Evolutionary conservation across 2,797 vertebrate genomes (phyloP).

Genomic region (Falco peregrinus): DNA sequence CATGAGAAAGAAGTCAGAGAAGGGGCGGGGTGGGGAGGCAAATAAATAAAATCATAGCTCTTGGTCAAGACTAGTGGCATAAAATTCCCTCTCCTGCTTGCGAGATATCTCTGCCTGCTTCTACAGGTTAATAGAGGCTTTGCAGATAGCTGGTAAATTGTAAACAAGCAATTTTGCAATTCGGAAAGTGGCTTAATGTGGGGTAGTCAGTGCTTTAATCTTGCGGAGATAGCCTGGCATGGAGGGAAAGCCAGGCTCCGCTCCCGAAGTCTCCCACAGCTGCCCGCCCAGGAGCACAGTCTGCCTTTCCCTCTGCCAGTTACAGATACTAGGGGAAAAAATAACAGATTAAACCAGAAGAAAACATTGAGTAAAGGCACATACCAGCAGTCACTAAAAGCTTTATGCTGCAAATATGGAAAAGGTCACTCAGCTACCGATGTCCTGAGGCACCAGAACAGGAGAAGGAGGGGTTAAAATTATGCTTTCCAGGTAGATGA

Average conservation of each 20-base stretch:
- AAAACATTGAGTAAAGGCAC: neutral
- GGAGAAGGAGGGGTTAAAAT: neutral
- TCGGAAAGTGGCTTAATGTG: neutral
- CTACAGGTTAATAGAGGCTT: neutral
- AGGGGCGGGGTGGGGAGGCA: neutral
- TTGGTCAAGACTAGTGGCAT: neutral
- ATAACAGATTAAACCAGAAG: neutral
- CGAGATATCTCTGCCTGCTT: neutral
- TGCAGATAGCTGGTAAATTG: neutral
- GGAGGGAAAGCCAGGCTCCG: rapidly evolving
- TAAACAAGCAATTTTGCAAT: conserved; percentile 17
- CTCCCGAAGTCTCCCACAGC: neutral
- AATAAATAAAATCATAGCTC: conserved; percentile 19
- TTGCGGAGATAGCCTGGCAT: neutral
- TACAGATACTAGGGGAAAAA: neutral
- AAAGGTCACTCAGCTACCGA: rapidly evolving
- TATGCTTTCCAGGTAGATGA: neutral
- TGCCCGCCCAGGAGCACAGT: neutral
- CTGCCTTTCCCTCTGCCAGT: neutral
- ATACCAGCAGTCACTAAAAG: neutral
- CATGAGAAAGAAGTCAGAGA: neutral
- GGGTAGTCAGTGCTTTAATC: neutral
- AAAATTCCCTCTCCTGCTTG: neutral
- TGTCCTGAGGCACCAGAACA: neutral
- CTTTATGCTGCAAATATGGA: neutral